Evolutionary conservation across 2,113 vertebrate species (phyloP).

Genomic region (Vombatus ursinus): DNA sequence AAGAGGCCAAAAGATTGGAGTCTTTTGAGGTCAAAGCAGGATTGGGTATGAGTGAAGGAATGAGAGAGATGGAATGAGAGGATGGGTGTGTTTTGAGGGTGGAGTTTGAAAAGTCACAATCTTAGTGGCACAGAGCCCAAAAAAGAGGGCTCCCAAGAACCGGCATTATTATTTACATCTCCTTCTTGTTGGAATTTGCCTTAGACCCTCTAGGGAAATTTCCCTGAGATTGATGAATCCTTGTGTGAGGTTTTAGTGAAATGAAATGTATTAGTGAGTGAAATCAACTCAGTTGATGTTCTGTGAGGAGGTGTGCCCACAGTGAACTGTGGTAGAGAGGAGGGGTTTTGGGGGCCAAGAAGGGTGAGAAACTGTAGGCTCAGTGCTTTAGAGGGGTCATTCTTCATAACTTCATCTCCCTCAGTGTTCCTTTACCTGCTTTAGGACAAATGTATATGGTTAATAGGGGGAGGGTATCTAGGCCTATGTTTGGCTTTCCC

Average conservation of each 20-base stretch:
- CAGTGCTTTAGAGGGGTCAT: not conserved
- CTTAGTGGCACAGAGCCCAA: not conserved
- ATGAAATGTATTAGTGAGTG: not conserved
- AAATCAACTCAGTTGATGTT: not conserved
- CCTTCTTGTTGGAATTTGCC: not conserved
- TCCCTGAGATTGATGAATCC: not conserved
- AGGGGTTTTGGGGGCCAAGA: not conserved
- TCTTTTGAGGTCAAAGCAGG: not conserved
- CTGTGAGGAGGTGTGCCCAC: too few species aligned
- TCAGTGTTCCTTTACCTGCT: not conserved
- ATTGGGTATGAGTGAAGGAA: not conserved
- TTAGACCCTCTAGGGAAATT: not conserved
- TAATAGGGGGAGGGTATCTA: not conserved
- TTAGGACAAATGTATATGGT: not conserved
- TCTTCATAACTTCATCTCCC: not conserved
- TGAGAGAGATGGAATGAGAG: not conserved
- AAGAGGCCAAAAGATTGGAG: not conserved
- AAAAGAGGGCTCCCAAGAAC: not conserved
- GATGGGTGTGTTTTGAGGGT: not conserved
- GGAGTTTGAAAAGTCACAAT: not conserved
- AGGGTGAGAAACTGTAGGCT: not conserved
- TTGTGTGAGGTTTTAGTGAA: not conserved
- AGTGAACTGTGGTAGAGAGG: not conserved
- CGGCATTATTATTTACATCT: not conserved
- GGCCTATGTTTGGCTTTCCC: not conserved